These are phyloP conservation scores for Siphlonurus alternatus DNA, from an alignment of 2,888 invertebrate species.

Conservation along the genomic window DNA sequence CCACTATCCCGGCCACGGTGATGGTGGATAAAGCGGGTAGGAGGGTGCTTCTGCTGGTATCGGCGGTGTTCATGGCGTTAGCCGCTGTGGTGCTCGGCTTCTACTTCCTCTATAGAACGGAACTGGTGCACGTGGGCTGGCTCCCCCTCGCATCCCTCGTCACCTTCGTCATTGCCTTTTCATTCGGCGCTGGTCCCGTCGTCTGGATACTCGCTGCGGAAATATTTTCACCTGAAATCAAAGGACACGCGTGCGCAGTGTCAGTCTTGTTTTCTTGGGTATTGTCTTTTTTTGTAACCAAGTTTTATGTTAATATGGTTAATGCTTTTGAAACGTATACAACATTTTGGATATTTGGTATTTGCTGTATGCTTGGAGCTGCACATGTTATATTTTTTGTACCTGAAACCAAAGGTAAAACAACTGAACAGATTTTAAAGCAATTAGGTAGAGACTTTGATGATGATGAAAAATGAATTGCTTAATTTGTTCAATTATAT, in stretches of 20 bases:
- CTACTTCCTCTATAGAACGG: conserved; percentile 22
- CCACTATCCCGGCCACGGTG: conserved; percentile 22
- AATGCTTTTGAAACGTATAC: conserved; percentile 18
- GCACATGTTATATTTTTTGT: conserved; percentile 25
- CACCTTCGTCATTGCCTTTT: conserved; percentile 21
- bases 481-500: too few species aligned
- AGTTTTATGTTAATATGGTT: conserved; percentile 17
- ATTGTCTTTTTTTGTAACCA: conserved; percentile 22
- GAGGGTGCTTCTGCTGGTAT: conserved; percentile 23
- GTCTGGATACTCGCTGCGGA: conserved; percentile 25
- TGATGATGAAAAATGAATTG: too few species aligned
- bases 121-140: conserved; percentile 30
- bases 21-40: conserved; percentile 28
- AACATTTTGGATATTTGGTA: conserved; percentile 29
- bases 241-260: conserved; percentile 25
- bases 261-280: conserved; percentile 25
- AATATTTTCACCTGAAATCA: conserved; percentile 23
- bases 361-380: conserved; percentile 22
- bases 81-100: conserved; percentile 17
- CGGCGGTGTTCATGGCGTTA: conserved; percentile 19
- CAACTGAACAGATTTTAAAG: not conserved
- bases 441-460: too few species aligned
- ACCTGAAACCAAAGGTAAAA: conserved; percentile 26
- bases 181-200: conserved; percentile 23
- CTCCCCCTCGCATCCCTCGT: conserved; percentile 21